Conservation (phyloP, 2,888 invertebrate genomes). For the Nymphalis polychloros region DNA sequence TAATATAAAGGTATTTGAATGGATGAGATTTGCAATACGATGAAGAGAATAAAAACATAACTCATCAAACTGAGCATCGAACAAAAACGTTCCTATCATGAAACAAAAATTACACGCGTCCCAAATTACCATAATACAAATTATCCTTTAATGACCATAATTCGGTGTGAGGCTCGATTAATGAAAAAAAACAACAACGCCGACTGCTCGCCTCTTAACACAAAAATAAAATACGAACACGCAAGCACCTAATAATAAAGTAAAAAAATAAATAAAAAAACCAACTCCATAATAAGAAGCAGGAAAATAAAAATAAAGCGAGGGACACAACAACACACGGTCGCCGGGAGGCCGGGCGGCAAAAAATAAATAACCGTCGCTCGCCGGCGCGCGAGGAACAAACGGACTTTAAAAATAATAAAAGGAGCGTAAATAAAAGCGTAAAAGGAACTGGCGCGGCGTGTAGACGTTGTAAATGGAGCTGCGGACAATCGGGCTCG, state of each 20-base stretch:
- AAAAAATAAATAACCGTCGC: constrained; percentile 79
- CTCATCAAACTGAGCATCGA: constrained; percentile 66
- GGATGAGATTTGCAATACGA: constrained; percentile 8
- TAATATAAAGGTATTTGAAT: not conserved
- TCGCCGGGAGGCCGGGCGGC: constrained; percentile 79
- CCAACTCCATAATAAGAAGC: constrained; percentile 81
- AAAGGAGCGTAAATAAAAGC: constrained; percentile 82
- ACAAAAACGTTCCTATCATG: constrained; percentile 77
- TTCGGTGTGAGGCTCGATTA: constrained; percentile 78
- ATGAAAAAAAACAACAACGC: constrained; percentile 65
- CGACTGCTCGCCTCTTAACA: constrained; percentile 78
- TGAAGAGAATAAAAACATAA: constrained; percentile 43
- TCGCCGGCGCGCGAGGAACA: constrained; percentile 80
- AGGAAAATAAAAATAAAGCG: constrained; percentile 80
- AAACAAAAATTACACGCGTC: constrained; percentile 80
- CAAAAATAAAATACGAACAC: constrained; percentile 81
- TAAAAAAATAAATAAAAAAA: constrained; percentile 58
- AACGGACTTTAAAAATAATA: constrained; percentile 81
- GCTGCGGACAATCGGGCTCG: constrained; percentile 78
- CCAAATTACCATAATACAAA: constrained; percentile 81
- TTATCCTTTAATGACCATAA: constrained; percentile 82
- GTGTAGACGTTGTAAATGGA: constrained; percentile 82
- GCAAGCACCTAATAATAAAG: constrained; percentile 79
- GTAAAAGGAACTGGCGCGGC: constrained; percentile 81
- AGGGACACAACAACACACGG: constrained; percentile 81